Percentiles rank a stretch among this genome's conserved stretches.
phyloP scores from a whole-genome alignment of 2,113 vertebrate species.

The Jaculus jaculus region DNA sequence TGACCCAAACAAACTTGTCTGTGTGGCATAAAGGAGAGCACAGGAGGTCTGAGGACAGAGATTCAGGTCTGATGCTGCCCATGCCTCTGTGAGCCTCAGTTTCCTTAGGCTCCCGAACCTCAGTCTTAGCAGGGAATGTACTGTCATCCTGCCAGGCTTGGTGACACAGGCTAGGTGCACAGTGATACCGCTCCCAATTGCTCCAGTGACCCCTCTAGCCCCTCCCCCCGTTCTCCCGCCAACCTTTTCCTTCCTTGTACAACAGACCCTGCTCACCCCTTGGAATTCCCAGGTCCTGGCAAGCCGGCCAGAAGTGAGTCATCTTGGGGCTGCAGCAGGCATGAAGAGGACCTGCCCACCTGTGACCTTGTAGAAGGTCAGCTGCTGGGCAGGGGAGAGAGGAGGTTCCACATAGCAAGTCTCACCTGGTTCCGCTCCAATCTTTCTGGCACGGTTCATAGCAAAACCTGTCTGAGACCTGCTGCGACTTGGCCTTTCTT shows the following conservation, averaged over 20 bases:
- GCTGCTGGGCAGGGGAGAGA: background rate
- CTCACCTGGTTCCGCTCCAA: background rate
- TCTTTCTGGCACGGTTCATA: background rate
- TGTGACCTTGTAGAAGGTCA: background rate
- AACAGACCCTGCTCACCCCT: background rate
- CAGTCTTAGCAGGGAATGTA: background rate
- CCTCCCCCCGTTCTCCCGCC: background rate
- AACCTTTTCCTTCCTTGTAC: background rate
- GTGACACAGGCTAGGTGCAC: background rate
- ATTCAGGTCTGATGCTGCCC: background rate
- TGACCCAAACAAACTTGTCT: background rate
- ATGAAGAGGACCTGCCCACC: background rate
- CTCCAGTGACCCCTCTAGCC: background rate
- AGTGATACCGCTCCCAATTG: background rate
- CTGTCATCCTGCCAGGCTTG: fast-evolving
- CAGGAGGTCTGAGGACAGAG: conserved; percentile 2
- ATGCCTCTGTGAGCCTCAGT: background rate
- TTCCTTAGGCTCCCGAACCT: background rate
- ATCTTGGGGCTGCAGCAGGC: background rate
- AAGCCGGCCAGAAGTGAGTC: background rate
- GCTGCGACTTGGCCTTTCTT: background rate
- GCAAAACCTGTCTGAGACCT: background rate
- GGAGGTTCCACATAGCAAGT: background rate
- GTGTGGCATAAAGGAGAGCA: conserved; percentile 21
- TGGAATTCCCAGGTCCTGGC: background rate